These are phyloP conservation scores for Noctua comes DNA, from an alignment of 2,888 invertebrate species.

Conservation along the genomic window DNA sequence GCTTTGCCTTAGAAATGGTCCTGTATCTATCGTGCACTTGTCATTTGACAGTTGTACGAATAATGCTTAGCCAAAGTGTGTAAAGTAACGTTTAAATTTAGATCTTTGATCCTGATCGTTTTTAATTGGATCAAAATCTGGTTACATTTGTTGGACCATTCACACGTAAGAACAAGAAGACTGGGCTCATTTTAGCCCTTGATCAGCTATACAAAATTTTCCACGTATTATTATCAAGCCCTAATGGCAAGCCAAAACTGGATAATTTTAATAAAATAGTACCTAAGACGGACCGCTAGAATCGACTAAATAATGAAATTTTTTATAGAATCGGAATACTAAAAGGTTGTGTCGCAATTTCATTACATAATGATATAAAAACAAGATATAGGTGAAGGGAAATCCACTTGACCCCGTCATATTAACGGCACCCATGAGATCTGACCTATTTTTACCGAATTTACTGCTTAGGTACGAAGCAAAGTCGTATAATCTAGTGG, in stretches of 20 bases:
- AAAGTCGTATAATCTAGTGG: not conserved
- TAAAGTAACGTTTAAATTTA: not conserved
- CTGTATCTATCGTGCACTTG: not conserved
- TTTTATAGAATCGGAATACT: no score
- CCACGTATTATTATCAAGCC: not conserved
- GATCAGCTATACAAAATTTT: not conserved
- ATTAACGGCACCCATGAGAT: slow-evolving; percentile 10
- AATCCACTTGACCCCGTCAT: slow-evolving; percentile 19
- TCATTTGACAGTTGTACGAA: not conserved
- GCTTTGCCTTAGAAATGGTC: not conserved
- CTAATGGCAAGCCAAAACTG: no score
- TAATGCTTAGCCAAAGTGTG: not conserved
- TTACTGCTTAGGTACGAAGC: not conserved
- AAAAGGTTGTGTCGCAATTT: not conserved
- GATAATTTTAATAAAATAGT: not conserved
- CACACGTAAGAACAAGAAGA: not conserved
- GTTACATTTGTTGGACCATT: not conserved
- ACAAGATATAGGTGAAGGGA: slow-evolving; percentile 9
- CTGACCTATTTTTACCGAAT: slow-evolving; percentile 19
- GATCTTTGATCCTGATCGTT: not conserved
- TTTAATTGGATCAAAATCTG: not conserved
- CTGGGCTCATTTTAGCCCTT: not conserved
- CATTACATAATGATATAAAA: not conserved
- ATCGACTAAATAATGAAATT: no score
- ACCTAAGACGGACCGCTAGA: not conserved